phyloP scores from a whole-genome alignment of 2,113 vertebrate species.

The Eretmochelys imbricata region DNA sequence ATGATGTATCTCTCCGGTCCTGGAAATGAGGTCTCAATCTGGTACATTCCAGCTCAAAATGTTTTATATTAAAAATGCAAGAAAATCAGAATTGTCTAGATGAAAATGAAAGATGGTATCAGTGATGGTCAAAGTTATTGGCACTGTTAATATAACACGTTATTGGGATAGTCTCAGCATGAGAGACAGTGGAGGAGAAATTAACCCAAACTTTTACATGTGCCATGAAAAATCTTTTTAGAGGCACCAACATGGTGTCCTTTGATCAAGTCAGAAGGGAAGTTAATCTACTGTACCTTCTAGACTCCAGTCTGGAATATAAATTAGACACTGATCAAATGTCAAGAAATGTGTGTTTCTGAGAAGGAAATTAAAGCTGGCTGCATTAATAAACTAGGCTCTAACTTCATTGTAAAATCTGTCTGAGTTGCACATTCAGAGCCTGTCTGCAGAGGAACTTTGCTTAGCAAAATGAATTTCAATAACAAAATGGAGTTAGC shows the following conservation, averaged over 20 bases:
- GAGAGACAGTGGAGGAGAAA: neutral
- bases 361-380: rapidly evolving
- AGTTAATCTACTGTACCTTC: neutral
- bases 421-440: neutral
- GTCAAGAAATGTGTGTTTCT: rapidly evolving
- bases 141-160: neutral
- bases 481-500: neutral
- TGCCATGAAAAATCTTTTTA: neutral
- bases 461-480: neutral
- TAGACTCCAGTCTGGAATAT: rapidly evolving
- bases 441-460: neutral
- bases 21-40: neutral
- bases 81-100: neutral
- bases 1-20: neutral
- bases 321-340: rapidly evolving
- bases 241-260: neutral
- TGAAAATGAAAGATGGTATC: neutral
- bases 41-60: neutral
- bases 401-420: rapidly evolving
- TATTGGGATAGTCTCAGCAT: neutral
- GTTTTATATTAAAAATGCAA: neutral
- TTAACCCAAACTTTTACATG: neutral
- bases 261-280: neutral
- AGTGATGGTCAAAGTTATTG: neutral
- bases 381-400: rapidly evolving